phyloP scores from a whole-genome alignment of 2,888 invertebrate species.

The Parnassius smintheus region DNA sequence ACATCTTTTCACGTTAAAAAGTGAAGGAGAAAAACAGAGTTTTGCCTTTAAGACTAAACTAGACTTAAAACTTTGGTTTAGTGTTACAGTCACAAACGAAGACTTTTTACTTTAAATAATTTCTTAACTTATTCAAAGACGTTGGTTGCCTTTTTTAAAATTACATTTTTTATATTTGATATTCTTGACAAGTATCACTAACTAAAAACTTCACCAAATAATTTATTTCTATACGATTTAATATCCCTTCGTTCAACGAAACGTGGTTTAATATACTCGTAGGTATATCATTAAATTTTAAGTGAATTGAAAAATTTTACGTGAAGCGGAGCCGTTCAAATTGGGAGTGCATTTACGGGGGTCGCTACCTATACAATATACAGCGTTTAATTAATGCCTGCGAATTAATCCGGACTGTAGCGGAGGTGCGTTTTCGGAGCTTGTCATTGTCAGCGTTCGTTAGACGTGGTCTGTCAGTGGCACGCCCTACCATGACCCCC shows the following conservation, averaged over 20 bases:
- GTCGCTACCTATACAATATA: slow-evolving; percentile 36
- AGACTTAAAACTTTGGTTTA: slow-evolving; percentile 19
- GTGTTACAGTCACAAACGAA: slow-evolving; percentile 15
- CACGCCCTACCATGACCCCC: slow-evolving; percentile 19
- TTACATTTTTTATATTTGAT: not conserved
- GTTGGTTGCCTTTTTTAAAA: not conserved
- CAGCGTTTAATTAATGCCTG: slow-evolving; percentile 52
- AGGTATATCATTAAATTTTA: slow-evolving; percentile 21
- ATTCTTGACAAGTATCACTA: not conserved
- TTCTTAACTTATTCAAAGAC: slow-evolving; percentile 14
- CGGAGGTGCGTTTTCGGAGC: slow-evolving; percentile 46
- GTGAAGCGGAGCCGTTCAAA: slow-evolving; percentile 31
- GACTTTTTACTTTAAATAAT: slow-evolving; percentile 17
- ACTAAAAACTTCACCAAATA: not conserved
- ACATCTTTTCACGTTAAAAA: slow-evolving; percentile 11
- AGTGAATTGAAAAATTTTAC: slow-evolving; percentile 24
- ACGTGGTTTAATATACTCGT: not conserved
- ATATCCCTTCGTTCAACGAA: not conserved
- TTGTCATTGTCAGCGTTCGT: slow-evolving; percentile 46
- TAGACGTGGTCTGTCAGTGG: slow-evolving; percentile 33
- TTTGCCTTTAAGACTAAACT: slow-evolving; percentile 14
- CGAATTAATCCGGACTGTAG: slow-evolving; percentile 44
- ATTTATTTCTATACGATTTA: slow-evolving; percentile 4
- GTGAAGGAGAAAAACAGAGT: slow-evolving; percentile 19
- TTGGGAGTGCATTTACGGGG: slow-evolving; percentile 37